phyloP scores from a whole-genome alignment of 1,140 invertebrate species.

The Drosophila yakuba region DNA sequence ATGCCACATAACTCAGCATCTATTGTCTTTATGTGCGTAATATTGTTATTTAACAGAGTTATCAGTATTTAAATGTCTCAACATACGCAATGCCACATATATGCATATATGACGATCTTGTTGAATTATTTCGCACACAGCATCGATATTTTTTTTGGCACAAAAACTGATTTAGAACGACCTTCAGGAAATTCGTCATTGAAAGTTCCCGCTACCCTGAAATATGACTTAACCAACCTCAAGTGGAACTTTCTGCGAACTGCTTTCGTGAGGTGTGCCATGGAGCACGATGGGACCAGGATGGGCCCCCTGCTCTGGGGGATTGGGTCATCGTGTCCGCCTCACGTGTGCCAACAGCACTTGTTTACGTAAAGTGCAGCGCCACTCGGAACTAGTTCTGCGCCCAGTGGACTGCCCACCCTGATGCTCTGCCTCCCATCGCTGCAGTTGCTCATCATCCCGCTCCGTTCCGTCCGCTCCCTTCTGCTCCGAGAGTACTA shows the following conservation, averaged over 20 bases:
- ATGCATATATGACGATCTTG: background rate
- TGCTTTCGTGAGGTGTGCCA: background rate
- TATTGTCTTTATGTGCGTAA: too few species aligned
- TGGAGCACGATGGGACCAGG: background rate
- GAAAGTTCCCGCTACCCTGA: background rate
- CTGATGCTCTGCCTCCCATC: background rate
- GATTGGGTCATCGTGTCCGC: slow-evolving; percentile 11
- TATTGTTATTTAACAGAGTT: too few species aligned
- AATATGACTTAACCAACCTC: background rate
- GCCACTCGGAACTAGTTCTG: slow-evolving; percentile 36
- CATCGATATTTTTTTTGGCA: slow-evolving; percentile 5
- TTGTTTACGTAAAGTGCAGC: slow-evolving; percentile 41
- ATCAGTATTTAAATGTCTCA: too few species aligned
- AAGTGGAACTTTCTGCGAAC: background rate
- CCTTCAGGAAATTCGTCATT: slow-evolving; percentile 5
- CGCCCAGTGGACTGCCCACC: background rate
- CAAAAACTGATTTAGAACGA: slow-evolving; percentile 3
- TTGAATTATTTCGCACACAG: slow-evolving; percentile 1
- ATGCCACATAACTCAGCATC: too few species aligned
- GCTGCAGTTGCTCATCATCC: background rate
- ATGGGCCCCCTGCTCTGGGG: background rate
- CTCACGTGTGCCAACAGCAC: slow-evolving; percentile 11
- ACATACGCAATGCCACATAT: too few species aligned
- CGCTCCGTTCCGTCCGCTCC: too few species aligned
- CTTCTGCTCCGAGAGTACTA: slow-evolving; percentile 5